Evolutionary conservation across 2,888 invertebrate genomes (phyloP).

Genomic region (Tachina fera): DNA sequence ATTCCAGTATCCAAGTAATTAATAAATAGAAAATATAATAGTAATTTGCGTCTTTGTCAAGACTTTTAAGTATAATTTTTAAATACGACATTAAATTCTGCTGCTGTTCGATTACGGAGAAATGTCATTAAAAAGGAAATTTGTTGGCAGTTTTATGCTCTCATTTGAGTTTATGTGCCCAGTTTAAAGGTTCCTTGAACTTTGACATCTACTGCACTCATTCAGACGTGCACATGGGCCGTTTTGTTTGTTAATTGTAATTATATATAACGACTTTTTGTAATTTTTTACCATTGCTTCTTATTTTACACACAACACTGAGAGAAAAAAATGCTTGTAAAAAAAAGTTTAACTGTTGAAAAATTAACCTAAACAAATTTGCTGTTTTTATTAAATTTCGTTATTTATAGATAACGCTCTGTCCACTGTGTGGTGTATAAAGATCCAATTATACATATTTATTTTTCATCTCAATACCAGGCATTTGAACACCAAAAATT

Average conservation of each 20-base stretch:
- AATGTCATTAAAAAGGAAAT: conserved; percentile 42
- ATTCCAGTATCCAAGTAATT: conserved; percentile 12
- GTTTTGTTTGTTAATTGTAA: conserved; percentile 49
- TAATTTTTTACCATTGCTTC: conserved; percentile 6
- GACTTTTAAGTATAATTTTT: conserved; percentile 30
- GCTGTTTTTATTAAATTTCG: not conserved
- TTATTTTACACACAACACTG: conserved; percentile 22
- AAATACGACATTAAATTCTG: conserved; percentile 40
- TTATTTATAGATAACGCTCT: too few relatives aligned
- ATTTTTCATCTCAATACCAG: too few relatives aligned
- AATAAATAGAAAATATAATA: conserved; percentile 12
- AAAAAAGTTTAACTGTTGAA: too few relatives aligned
- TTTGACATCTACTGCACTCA: conserved; percentile 62
- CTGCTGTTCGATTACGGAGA: conserved; percentile 27
- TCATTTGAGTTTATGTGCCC: conserved; percentile 53
- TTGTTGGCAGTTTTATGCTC: conserved; percentile 40
- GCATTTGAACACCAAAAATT: too few relatives aligned
- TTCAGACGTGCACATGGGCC: conserved; percentile 42
- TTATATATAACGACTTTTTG: conserved; percentile 30
- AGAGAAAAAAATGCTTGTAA: not conserved
- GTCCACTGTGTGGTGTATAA: too few relatives aligned
- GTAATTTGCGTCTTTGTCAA: conserved; percentile 22
- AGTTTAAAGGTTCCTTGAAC: conserved; percentile 67
- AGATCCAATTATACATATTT: too few relatives aligned
- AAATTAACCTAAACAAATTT: too few relatives aligned